Base-by-base conservation (phyloP, 2,888 invertebrate genomes). In the Ramazzottius varieornatus region DNA sequence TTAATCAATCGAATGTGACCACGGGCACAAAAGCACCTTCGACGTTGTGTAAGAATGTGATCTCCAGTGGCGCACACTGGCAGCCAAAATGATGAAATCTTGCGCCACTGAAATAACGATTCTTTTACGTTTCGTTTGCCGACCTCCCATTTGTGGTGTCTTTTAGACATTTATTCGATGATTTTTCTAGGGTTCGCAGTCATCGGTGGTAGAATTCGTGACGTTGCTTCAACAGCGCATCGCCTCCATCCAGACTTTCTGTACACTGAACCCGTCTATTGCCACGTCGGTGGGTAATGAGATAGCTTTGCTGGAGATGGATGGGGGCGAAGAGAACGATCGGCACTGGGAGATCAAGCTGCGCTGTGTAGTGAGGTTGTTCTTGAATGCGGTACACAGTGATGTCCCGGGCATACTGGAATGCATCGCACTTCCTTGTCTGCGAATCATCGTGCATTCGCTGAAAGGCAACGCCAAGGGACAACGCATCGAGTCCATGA, bases 381-480 rank as follows among this genome's bases (percentile, higher is more conserved):
- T 93, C 78, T 80, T 89, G 66, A 82, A 83, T 77, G 85, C 86
- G 1, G 73, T 78, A 70, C 73, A 73, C 68, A 70, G 73, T 68
- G 72, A 72, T 65, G 84, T 84, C 69, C 87, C 88, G 0, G 84
- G 87, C 65, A 88, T 93, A 0, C 83, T 89, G 80, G 89, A 90
- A 73, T 86, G 88, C 67, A 85, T 94, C 29, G 86, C 91, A 68
- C 79, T 94, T 68, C 94, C 94, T 0, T 93, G 93, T 75, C 79
- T 94, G 68, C 86, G 90, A 70, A 92, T 94, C 70, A 82, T 94
- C 75, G 73, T 54, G 54, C 8, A 75, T 65, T 72, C 72, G 64
- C 70, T 75, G 34, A 66, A 32, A 33, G 16, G 29, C 33, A 34
- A 32, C 63, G 68, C 70, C 4, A 68, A 68, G 33, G 54, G 54